Base-by-base conservation (phyloP, 2,113 vertebrate species). In the Thunnus thynnus region DNA sequence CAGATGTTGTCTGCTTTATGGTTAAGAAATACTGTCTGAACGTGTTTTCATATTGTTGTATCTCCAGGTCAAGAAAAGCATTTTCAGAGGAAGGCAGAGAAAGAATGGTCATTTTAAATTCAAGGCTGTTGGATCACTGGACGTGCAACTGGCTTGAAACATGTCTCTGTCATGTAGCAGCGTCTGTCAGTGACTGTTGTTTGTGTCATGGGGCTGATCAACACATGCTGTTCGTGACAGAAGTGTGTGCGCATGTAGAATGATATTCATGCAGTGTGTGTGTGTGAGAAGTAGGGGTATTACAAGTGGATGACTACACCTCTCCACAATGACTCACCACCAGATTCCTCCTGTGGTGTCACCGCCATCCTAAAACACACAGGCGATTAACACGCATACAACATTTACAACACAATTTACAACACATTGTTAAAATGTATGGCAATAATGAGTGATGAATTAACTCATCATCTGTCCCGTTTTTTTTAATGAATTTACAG, bases 221-320 rank as follows among this genome's bases (percentile, higher is more conserved):
- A 60, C 84, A 84, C 85, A 75, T 74, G 84, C 65, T 76, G 78
- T 71, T 79, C 2, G 13, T 67, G 48, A 70, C 68, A 75, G 70
- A 85, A 76, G 70, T 76, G 58, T 78, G 85, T 75, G 69, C 82
- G 73, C 44, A 55, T 63, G 55, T 65, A 51, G 57, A 68, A 75
- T 56, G 61, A 78, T 63, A 64, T 56, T 76, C 12, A 36, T 60
- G 46, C 57, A 56, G 36, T 64, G 12, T 9, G 36, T 9, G 36
- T 68, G 51, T 41, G 60, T 82, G 72, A 83, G 41, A 62, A 70
- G 83, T 72, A 55, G 72, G 78, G 78, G 75, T 91, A 89, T 89
- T 87, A 90, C 78, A 83, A 88, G 90, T 86, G 89, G 77, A 90
- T 93, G 92, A 93, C 91, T 91, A 90, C 89, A 86, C 86, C 80